phyloP scores from a whole-genome alignment of 1,140 invertebrate species.

The Calephelis nemesis region DNA sequence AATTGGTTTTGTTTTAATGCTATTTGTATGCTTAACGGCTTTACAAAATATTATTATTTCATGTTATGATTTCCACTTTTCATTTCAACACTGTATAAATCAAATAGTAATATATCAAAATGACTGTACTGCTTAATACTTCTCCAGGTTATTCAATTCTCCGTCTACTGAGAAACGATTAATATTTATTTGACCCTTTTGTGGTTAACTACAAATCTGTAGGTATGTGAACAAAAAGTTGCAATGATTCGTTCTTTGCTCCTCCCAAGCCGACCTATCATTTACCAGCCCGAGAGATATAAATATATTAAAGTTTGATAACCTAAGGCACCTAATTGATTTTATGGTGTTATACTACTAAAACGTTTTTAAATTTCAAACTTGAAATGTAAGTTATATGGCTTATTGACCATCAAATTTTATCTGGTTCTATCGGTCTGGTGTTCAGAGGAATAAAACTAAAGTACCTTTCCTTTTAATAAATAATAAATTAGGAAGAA shows the following conservation, averaged over 20 bases:
- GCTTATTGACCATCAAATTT: constrained; percentile 4
- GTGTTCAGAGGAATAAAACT: not conserved
- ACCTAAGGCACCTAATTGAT: constrained; percentile 10
- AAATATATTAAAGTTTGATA: constrained; percentile 15
- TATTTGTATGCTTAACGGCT: too few relatives aligned
- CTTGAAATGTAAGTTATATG: not conserved
- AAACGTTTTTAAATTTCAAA: constrained; percentile 8
- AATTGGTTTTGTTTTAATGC: too few relatives aligned
- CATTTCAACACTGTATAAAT: not conserved
- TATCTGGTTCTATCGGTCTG: constrained; percentile 2
- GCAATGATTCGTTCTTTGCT: constrained; percentile 12
- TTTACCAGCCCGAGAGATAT: constrained; percentile 2
- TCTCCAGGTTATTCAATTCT: constrained; percentile 8
- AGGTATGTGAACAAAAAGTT: constrained; percentile 9
- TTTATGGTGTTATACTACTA: constrained; percentile 14
- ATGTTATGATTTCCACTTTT: too few relatives aligned
- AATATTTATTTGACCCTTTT: constrained; percentile 10
- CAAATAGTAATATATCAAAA: not conserved
- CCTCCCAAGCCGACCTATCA: constrained; percentile 10
- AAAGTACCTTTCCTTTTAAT: not conserved
- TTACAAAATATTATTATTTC: too few relatives aligned
- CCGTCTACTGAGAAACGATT: constrained; percentile 10
- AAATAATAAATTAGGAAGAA: not conserved
- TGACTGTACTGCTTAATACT: constrained; percentile 14
- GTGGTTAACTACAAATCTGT: constrained; percentile 11